These are phyloP conservation scores for Andrena cerasifolii DNA, from an alignment of 1,140 invertebrate genomes.

Conservation along the genomic window DNA sequence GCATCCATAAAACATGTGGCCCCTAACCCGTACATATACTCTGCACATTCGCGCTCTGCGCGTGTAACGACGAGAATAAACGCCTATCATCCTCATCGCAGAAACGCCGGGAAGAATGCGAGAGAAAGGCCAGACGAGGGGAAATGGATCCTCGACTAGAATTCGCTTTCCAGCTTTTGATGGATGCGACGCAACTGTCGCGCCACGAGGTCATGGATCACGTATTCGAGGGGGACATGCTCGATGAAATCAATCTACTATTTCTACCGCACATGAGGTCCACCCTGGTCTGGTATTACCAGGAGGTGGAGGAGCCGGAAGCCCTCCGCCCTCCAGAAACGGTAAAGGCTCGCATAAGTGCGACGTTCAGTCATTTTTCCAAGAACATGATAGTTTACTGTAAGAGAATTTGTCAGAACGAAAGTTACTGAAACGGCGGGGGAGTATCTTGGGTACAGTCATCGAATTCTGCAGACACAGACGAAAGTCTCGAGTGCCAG, in stretches of 20 bases:
- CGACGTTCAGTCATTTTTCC: neutral
- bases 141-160: conserved; percentile 95
- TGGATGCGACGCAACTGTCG: conserved; percentile 90
- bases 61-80: neutral
- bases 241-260: conserved; percentile 94
- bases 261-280: conserved; percentile 93
- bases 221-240: conserved; percentile 93
- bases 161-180: conserved; percentile 93
- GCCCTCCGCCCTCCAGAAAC: conserved; percentile 81
- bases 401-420: neutral
- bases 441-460: no score
- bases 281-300: conserved; percentile 96
- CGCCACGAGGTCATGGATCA: conserved; percentile 94
- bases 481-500: conserved; percentile 64
- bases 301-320: conserved; percentile 90
- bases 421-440: no score
- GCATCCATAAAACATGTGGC: no score
- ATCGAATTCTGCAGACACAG: conserved; percentile 46
- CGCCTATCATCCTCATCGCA: conserved; percentile 69
- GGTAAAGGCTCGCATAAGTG: conserved; percentile 22
- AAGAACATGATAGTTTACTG: neutral
- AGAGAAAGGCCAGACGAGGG: conserved; percentile 91
- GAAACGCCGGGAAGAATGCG: conserved; percentile 94
- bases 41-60: no score
- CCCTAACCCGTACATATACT: no score